These are phyloP conservation scores for Stenurella melanura DNA, from an alignment of 2,888 invertebrate genomes.

Conservation along the genomic window DNA sequence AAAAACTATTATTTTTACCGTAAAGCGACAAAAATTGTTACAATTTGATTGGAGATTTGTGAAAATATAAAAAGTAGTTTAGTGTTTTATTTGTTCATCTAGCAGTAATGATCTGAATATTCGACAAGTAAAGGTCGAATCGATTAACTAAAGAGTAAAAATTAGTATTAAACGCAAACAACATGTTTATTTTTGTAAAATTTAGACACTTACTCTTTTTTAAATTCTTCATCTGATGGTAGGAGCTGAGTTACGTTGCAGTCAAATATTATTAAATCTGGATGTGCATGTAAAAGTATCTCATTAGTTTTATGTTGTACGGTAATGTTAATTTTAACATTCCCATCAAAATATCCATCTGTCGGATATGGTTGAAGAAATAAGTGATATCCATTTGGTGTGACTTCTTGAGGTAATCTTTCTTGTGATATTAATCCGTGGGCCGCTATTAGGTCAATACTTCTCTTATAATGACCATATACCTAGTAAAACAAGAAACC, in stretches of 20 bases:
- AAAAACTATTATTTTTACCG: too few species aligned
- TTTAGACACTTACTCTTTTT: slow-evolving; percentile 37
- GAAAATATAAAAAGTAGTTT: too few species aligned
- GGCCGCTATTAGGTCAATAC: slow-evolving; percentile 84
- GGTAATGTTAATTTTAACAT: slow-evolving; percentile 81
- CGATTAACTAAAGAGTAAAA: too few species aligned
- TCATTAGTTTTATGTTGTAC: slow-evolving; percentile 79
- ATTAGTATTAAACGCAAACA: too few species aligned
- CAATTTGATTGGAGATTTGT: too few species aligned
- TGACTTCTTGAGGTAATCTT: slow-evolving; percentile 78
- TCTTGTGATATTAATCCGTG: slow-evolving; percentile 80
- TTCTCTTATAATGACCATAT: slow-evolving; percentile 70
- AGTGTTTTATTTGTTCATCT: too few species aligned
- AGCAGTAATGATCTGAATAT: too few species aligned
- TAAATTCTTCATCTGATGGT: slow-evolving; percentile 60
- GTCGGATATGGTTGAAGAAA: slow-evolving; percentile 81
- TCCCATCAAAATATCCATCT: slow-evolving; percentile 80
- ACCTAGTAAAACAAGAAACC: slow-evolving; percentile 47
- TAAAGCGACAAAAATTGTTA: too few species aligned
- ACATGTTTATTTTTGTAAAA: too few species aligned
- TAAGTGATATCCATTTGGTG: slow-evolving; percentile 81
- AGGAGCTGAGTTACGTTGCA: slow-evolving; percentile 60
- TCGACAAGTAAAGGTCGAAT: too few species aligned
- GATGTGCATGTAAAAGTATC: slow-evolving; percentile 81
- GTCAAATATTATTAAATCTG: slow-evolving; percentile 78